Evolutionary conservation across 2,888 invertebrate species (phyloP).

Genomic region (Rhabditoides inermis): DNA sequence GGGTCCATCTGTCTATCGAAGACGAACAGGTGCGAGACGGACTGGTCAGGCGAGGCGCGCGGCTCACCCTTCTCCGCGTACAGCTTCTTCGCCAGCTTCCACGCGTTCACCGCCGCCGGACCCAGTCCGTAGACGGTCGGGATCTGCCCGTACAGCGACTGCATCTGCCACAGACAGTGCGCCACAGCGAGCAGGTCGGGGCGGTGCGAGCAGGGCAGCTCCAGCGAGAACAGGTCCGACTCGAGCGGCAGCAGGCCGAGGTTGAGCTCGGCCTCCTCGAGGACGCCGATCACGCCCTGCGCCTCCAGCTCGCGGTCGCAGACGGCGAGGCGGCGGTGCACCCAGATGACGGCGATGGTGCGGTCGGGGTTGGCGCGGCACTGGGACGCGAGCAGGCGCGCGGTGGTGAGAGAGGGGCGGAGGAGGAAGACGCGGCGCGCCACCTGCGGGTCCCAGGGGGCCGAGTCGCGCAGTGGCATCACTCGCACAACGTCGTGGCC

Average conservation of each 20-base stretch:
- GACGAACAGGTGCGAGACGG: conserved; percentile 40
- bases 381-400: too few species aligned
- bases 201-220: conserved; percentile 69
- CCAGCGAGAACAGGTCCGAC: conserved; percentile 73
- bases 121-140: conserved; percentile 34
- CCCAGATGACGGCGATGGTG: conserved; percentile 33
- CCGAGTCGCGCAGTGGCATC: too few species aligned
- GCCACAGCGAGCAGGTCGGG: conserved; percentile 61
- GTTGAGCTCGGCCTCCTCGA: conserved; percentile 27
- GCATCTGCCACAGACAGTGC: conserved; percentile 71
- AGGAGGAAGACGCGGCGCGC: conserved; percentile 34
- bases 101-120: conserved; percentile 21
- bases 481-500: conserved; percentile 64
- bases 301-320: conserved; percentile 40
- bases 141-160: conserved; percentile 66
- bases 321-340: conserved; percentile 27
- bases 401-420: conserved; percentile 24
- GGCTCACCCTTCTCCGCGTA: conserved; percentile 41
- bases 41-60: conserved; percentile 43
- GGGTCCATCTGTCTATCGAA: conserved; percentile 63
- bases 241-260: conserved; percentile 70
- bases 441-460: conserved; percentile 24
- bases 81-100: conserved; percentile 25
- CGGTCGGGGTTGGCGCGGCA: too few species aligned
- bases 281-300: conserved; percentile 33